phyloP scores from a whole-genome alignment of 2,113 vertebrate genomes.

The Agapornis roseicollis region DNA sequence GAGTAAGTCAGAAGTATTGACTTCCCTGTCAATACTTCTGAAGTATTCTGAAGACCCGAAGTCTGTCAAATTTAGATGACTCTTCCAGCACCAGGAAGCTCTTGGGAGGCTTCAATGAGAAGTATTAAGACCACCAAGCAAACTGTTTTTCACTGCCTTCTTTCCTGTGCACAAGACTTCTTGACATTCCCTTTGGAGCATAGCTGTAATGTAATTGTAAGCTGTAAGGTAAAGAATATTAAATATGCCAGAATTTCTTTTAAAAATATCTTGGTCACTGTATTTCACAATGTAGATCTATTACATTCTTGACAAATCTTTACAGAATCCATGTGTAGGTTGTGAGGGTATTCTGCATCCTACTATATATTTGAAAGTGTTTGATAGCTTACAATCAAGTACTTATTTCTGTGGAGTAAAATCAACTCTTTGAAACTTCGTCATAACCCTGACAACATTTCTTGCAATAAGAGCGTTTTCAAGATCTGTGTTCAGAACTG shows the following conservation, averaged over 20 bases:
- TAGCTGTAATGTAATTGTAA: neutral
- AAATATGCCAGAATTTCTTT: neutral
- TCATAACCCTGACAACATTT: neutral
- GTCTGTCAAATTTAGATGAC: neutral
- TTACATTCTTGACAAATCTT: neutral
- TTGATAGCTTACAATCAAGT: neutral
- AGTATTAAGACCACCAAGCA: neutral
- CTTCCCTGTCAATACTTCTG: neutral
- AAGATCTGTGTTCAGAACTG: neutral
- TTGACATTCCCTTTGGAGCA: neutral
- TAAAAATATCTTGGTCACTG: neutral
- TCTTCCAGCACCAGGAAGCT: neutral
- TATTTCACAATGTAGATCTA: neutral
- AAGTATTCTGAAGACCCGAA: neutral
- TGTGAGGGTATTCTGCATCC: neutral
- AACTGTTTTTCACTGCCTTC: neutral
- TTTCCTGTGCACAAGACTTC: neutral
- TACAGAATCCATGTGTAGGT: rapidly evolving
- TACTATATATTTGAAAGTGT: neutral
- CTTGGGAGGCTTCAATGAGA: neutral
- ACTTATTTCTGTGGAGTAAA: neutral
- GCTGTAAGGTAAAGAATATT: neutral
- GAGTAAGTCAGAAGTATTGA: neutral
- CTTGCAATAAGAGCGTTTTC: neutral
- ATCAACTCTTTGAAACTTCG: neutral